Evolutionary conservation across 2,797 vertebrate species (phyloP).

Genomic region (Iguana delicatissima): DNA sequence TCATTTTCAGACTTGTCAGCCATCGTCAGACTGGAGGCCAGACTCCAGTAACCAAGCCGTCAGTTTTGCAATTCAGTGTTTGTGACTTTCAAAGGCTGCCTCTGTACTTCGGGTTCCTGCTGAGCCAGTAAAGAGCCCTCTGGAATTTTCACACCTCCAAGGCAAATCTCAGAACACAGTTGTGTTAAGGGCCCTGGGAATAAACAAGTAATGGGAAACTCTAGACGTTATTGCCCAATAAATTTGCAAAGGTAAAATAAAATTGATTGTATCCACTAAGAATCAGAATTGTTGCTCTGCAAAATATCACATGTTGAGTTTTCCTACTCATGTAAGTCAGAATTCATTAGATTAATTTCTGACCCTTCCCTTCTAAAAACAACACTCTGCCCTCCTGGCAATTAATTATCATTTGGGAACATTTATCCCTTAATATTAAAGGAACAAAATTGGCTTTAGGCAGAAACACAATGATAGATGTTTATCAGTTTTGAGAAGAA

Average conservation of each 20-base stretch:
- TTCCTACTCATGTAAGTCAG: conserved; percentile 36
- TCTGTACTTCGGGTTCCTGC: conserved; percentile 31
- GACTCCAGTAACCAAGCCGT: conserved; percentile 26
- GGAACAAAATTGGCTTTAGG: neutral
- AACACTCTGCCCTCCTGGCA: neutral
- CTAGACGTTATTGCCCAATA: conserved; percentile 59
- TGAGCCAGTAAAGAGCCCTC: conserved; percentile 32
- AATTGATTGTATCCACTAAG: conserved; percentile 25
- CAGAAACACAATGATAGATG: neutral
- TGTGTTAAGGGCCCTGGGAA: neutral
- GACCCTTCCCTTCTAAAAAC: conserved; percentile 36
- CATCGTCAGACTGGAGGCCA: conserved; percentile 46
- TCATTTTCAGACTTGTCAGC: conserved; percentile 47
- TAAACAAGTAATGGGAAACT: conserved; percentile 69
- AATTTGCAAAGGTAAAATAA: conserved; percentile 54
- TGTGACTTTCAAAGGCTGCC: conserved; percentile 25
- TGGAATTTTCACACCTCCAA: conserved; percentile 66
- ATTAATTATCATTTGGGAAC: conserved; percentile 19
- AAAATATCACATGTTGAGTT: conserved; percentile 27
- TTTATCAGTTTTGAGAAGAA: conserved; percentile 4
- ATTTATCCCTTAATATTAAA: neutral
- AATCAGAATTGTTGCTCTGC: conserved; percentile 38
- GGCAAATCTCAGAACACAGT: conserved; percentile 51
- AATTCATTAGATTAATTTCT: conserved; percentile 22
- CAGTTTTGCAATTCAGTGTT: neutral